phyloP scores from a whole-genome alignment of 2,113 vertebrate species.

The Nycticorax nycticorax region DNA sequence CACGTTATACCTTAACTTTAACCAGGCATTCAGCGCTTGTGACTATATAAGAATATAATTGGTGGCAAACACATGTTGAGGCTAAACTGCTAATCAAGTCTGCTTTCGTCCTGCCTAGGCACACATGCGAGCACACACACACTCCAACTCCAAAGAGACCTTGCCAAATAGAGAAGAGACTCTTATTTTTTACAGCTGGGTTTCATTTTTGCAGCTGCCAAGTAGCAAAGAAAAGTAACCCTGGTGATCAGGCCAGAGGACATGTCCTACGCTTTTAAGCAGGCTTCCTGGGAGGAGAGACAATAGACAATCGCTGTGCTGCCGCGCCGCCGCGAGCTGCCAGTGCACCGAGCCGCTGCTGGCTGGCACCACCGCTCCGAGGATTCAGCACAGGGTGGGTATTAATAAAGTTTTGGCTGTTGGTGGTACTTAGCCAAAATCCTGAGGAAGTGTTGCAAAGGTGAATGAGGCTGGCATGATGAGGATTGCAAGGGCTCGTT shows the following conservation, averaged over 20 bases:
- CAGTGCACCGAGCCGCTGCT: accelerated
- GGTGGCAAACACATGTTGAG: background rate
- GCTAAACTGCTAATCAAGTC: background rate
- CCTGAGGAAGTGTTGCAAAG: background rate
- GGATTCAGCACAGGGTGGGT: background rate
- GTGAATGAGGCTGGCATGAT: background rate
- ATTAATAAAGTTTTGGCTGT: background rate
- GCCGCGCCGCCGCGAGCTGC: background rate
- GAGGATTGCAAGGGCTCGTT: accelerated
- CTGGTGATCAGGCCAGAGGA: constrained; percentile 27
- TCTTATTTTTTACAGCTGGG: constrained; percentile 16
- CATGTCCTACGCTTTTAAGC: background rate
- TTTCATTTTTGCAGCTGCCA: constrained; percentile 38
- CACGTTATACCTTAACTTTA: background rate
- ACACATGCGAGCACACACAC: background rate
- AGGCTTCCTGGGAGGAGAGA: background rate
- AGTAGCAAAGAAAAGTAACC: constrained; percentile 35
- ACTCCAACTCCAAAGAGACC: background rate
- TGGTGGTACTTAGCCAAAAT: background rate
- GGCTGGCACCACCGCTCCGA: background rate
- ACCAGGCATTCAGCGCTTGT: background rate
- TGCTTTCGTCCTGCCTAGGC: background rate
- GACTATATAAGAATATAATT: background rate
- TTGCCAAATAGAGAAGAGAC: constrained; percentile 7
- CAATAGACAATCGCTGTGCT: background rate